Conservation (phyloP, 2,113 vertebrate genomes). For the Sander vitreus region DNA sequence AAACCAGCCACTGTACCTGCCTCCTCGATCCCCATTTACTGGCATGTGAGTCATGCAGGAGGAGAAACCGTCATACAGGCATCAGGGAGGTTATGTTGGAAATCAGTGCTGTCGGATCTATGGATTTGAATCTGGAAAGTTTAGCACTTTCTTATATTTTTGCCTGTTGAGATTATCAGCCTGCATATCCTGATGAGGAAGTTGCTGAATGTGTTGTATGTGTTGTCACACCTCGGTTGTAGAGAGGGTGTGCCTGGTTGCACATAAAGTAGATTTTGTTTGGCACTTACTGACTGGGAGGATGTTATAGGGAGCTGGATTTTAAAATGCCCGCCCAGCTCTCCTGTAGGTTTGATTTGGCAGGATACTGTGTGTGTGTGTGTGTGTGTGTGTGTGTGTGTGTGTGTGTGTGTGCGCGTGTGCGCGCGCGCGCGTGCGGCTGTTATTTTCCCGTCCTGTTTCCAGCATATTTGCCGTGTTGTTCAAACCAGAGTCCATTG, state of each 20-base stretch:
- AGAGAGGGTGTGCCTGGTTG: constrained; percentile 47
- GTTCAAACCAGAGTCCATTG: constrained; percentile 56
- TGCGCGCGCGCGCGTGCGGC: too few relatives aligned
- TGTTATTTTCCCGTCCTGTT: constrained; percentile 53
- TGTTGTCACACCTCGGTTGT: constrained; percentile 2
- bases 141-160: background rate
- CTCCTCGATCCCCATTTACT: constrained; percentile 35
- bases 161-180: constrained; percentile 5
- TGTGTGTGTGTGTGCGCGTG: constrained; percentile 11
- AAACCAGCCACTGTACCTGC: constrained; percentile 72
- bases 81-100: constrained; percentile 4
- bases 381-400: constrained; percentile 16
- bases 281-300: constrained; percentile 31
- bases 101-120: background rate
- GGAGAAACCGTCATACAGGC: background rate
- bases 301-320: constrained; percentile 45
- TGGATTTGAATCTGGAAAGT: background rate
- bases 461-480: constrained; percentile 56
- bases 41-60: constrained; percentile 45
- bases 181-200: background rate
- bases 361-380: constrained; percentile 19
- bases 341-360: constrained; percentile 67
- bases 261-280: constrained; percentile 67
- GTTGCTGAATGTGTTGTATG: constrained; percentile 25
- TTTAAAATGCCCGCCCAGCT: constrained; percentile 75